These are phyloP conservation scores for Cebus imitator DNA, from an alignment of 2,113 vertebrate genomes.

Conservation along the genomic window DNA sequence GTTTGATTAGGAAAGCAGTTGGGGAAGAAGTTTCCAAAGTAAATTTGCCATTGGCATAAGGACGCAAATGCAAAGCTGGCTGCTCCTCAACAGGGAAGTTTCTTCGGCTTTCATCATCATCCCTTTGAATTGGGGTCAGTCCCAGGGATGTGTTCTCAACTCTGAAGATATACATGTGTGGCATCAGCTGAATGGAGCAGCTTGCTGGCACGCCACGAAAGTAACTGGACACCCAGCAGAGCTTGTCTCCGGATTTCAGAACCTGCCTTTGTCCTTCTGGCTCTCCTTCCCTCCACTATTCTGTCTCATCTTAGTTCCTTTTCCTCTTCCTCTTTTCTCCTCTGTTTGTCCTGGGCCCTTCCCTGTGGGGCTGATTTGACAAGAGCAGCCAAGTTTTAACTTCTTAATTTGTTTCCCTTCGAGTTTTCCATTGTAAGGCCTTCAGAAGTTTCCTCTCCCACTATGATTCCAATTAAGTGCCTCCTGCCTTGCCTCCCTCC, in stretches of 20 bases:
- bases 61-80: neutral
- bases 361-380: neutral
- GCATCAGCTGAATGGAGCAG: neutral
- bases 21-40: neutral
- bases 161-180: neutral
- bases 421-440: conserved; percentile 24
- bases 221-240: neutral
- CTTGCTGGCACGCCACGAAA: neutral
- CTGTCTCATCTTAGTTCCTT: neutral
- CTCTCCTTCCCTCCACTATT: neutral
- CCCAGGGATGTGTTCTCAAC: neutral
- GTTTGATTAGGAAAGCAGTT: neutral
- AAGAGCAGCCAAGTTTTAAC: neutral
- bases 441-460: conserved; percentile 42
- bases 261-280: neutral
- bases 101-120: neutral
- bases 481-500: conserved; percentile 5
- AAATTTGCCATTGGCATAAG: neutral
- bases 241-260: neutral
- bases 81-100: conserved; percentile 6
- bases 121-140: neutral
- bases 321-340: neutral
- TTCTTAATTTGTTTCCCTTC: conserved; percentile 56
- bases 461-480: conserved; percentile 48
- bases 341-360: neutral